These are phyloP conservation scores for Drosophila pectinifera DNA, from an alignment of 1,140 invertebrate genomes.

Conservation along the genomic window DNA sequence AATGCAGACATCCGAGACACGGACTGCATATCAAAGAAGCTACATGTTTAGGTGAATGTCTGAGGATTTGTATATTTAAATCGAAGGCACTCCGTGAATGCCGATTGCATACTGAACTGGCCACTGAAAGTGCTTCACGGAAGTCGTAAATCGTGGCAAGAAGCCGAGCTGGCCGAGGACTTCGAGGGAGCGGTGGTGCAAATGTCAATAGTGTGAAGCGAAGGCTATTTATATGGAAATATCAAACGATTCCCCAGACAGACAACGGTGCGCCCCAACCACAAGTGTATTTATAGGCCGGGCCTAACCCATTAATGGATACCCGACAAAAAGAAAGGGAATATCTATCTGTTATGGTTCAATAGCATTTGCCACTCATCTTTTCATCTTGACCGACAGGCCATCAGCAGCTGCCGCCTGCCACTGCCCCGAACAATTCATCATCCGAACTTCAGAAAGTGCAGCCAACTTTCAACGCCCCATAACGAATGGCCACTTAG, in stretches of 20 bases:
- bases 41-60: conserved; percentile 10
- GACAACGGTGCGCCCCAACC: conserved; percentile 12
- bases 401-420: conserved; percentile 56
- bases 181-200: conserved; percentile 26
- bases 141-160: conserved; percentile 78
- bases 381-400: conserved; percentile 70
- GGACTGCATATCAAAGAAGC: conserved; percentile 70
- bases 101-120: conserved; percentile 59
- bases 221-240: conserved; percentile 57
- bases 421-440: conserved; percentile 57
- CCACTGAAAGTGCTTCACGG: conserved; percentile 73
- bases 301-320: conserved; percentile 37
- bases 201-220: conserved; percentile 66
- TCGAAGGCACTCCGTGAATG: conserved; percentile 68
- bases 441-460: conserved; percentile 57
- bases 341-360: conserved; percentile 60
- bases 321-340: conserved; percentile 16
- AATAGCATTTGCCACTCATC: conserved; percentile 64
- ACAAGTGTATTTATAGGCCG: conserved; percentile 45
- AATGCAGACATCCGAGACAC: conserved; percentile 61
- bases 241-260: conserved; percentile 49
- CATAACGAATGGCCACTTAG: conserved; percentile 71
- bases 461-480: conserved; percentile 64
- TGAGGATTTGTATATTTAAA: conserved; percentile 66
- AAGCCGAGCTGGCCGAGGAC: conserved; percentile 48